phyloP scores from a whole-genome alignment of 64 coral and sea anemone genomes.

The Stichodactyla helianthus region DNA sequence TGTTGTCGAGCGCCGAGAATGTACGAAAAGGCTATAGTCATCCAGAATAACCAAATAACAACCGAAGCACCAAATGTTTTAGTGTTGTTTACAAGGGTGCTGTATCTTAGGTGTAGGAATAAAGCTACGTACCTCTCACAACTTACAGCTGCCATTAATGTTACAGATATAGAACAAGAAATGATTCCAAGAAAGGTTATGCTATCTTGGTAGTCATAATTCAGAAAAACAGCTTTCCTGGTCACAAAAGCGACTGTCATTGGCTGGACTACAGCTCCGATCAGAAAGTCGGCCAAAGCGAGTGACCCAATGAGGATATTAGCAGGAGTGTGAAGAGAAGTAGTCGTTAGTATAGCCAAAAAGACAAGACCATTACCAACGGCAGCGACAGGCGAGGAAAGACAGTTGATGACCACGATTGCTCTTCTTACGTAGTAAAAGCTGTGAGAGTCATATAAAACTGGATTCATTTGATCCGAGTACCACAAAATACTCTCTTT shows the following conservation, averaged over 20 bases:
- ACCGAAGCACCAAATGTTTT: background rate
- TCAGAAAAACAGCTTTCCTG: background rate
- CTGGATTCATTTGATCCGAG: background rate
- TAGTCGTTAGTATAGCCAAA: background rate
- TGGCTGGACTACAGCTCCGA: background rate
- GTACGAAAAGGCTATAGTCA: background rate
- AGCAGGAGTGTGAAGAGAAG: background rate
- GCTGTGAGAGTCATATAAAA: background rate
- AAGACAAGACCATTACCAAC: background rate
- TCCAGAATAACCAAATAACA: background rate
- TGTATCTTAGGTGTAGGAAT: conserved; percentile 1
- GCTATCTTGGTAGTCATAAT: background rate
- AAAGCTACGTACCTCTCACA: background rate
- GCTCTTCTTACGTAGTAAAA: background rate
- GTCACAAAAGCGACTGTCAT: background rate
- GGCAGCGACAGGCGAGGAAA: background rate
- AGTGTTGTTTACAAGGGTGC: background rate
- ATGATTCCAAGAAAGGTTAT: background rate
- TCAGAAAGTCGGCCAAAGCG: background rate
- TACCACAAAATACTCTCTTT: background rate
- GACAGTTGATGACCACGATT: background rate
- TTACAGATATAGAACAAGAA: background rate
- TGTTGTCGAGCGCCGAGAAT: background rate
- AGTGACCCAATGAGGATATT: background rate
- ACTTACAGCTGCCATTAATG: conserved; percentile 6